phyloP scores from a whole-genome alignment of 2,888 invertebrate species.

The Tetheella fluctuosa region DNA sequence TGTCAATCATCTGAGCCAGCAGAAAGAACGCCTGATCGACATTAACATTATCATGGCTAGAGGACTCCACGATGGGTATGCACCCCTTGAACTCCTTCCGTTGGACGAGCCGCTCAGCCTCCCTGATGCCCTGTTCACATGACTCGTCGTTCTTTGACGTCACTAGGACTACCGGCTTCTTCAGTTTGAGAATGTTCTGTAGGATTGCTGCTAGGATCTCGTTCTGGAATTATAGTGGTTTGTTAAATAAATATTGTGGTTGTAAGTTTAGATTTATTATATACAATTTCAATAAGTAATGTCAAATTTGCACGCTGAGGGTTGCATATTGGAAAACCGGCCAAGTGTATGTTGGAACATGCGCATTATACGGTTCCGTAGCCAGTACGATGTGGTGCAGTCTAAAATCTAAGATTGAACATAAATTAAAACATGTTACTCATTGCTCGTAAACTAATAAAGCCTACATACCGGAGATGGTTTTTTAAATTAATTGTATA shows the following conservation, averaged over 20 bases:
- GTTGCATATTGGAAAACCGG: too few relatives aligned
- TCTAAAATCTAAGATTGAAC: too few relatives aligned
- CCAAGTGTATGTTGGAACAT: too few relatives aligned
- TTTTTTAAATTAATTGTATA: too few relatives aligned
- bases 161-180: slow-evolving; percentile 97
- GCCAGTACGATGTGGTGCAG: too few relatives aligned
- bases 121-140: slow-evolving; percentile 92
- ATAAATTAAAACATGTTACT: too few relatives aligned
- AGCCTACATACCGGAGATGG: too few relatives aligned
- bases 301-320: too few relatives aligned
- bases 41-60: slow-evolving; percentile 98
- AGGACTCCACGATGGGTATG: slow-evolving; percentile 96
- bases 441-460: too few relatives aligned
- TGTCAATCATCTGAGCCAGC: slow-evolving; percentile 96
- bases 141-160: slow-evolving; percentile 98
- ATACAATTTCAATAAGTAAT: too few relatives aligned
- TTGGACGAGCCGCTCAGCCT: slow-evolving; percentile 93
- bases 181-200: slow-evolving; percentile 94
- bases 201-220: slow-evolving; percentile 94
- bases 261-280: too few relatives aligned
- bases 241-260: neutral
- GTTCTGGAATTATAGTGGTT: slow-evolving; percentile 52
- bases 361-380: too few relatives aligned
- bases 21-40: slow-evolving; percentile 96
- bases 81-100: slow-evolving; percentile 96